Percentiles rank a stretch among this genome's conserved stretches.
Evolutionary conservation across 2,888 invertebrate species (phyloP).

Genomic region (Tetragnatha montana): DNA sequence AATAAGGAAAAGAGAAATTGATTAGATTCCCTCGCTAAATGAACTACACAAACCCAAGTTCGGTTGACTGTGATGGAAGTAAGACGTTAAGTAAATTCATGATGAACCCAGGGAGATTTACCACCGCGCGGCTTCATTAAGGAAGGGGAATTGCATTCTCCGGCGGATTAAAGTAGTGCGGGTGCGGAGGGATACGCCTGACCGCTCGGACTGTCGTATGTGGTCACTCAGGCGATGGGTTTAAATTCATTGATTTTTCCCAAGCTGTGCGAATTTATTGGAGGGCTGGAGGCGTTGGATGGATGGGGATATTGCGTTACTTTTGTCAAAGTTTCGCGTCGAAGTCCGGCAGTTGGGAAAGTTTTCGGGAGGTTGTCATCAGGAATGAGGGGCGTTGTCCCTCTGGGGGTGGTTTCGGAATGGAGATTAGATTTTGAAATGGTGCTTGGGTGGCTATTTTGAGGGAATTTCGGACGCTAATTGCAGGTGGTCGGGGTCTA

Average conservation of each 20-base stretch:
- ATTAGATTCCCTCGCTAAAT: slow-evolving; percentile 43
- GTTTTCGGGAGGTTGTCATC: neutral
- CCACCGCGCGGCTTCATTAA: slow-evolving; percentile 64
- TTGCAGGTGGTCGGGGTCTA: too few relatives aligned
- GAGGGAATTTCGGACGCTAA: too few relatives aligned
- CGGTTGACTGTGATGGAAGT: slow-evolving; percentile 53
- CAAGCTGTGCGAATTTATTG: slow-evolving; percentile 31
- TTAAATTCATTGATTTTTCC: slow-evolving; percentile 62
- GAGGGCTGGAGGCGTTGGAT: slow-evolving; percentile 7
- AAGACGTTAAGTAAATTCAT: slow-evolving; percentile 67
- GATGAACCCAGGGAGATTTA: slow-evolving; percentile 56
- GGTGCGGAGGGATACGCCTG: slow-evolving; percentile 49
- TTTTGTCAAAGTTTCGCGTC: neutral
- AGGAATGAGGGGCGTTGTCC: neutral
- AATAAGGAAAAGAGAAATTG: slow-evolving; percentile 52
- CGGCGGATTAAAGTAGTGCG: slow-evolving; percentile 57
- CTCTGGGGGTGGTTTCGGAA: neutral
- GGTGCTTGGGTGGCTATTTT: neutral
- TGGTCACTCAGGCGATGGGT: slow-evolving; percentile 61
- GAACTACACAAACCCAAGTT: slow-evolving; percentile 30
- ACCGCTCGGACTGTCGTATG: slow-evolving; percentile 51
- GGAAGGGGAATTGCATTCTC: slow-evolving; percentile 58
- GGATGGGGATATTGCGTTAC: neutral
- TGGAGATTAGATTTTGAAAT: neutral
- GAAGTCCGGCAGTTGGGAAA: neutral